Conservation (phyloP, 2,888 invertebrate genomes). For the Hypomecis punctinalis region DNA sequence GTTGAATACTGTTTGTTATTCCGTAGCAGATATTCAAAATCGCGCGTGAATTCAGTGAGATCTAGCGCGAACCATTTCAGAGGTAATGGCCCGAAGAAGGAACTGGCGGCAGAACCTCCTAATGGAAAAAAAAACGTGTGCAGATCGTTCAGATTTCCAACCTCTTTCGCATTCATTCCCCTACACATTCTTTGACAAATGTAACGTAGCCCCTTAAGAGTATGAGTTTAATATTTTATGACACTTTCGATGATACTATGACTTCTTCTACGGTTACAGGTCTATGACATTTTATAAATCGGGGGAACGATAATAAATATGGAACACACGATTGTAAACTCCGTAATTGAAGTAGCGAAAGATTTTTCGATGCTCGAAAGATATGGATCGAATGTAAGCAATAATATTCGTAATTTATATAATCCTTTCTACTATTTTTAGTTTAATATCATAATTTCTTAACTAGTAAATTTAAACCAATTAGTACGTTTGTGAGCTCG, state of each 20-base stretch:
- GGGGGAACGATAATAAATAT: slow-evolving; percentile 13
- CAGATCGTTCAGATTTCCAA: slow-evolving; percentile 58
- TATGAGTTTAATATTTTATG: slow-evolving; percentile 6
- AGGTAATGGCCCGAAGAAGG: slow-evolving; percentile 62
- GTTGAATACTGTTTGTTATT: slow-evolving; percentile 1
- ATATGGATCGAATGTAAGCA: neutral
- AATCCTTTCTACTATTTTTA: neutral
- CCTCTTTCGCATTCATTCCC: slow-evolving; percentile 12
- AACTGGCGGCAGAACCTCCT: slow-evolving; percentile 55
- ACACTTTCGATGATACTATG: neutral
- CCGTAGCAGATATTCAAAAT: slow-evolving; percentile 44
- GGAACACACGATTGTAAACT: slow-evolving; percentile 8
- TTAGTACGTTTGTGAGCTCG: slow-evolving; percentile 26
- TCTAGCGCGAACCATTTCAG: slow-evolving; percentile 65
- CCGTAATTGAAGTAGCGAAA: slow-evolving; percentile 2
- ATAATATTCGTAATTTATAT: neutral
- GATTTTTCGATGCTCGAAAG: slow-evolving; percentile 2
- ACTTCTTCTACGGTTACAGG: neutral
- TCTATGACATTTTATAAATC: neutral
- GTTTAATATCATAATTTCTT: slow-evolving; percentile 1
- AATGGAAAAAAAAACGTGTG: slow-evolving; percentile 66
- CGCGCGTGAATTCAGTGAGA: slow-evolving; percentile 56
- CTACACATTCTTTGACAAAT: slow-evolving; percentile 20
- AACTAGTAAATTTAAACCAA: slow-evolving; percentile 22
- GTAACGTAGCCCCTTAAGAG: neutral